phyloP scores from a whole-genome alignment of 2,113 vertebrate genomes.

The Channa maculata region DNA sequence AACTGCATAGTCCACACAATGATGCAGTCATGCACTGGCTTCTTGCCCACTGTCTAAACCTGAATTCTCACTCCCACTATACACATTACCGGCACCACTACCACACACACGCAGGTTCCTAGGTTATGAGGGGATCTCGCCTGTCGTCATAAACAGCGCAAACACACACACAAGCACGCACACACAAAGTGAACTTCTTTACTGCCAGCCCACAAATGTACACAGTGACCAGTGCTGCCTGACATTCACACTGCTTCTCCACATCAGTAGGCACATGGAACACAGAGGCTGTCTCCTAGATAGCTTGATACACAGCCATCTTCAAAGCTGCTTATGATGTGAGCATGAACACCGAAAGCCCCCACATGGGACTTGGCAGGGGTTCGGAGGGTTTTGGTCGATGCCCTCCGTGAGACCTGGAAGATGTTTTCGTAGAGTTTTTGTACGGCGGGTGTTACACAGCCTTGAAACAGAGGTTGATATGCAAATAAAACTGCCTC shows the following conservation, averaged over 20 bases:
- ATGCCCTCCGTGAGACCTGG: neutral
- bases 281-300: constrained; percentile 34
- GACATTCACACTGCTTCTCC: constrained; percentile 53
- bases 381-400: neutral
- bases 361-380: constrained; percentile 10
- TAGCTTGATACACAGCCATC: constrained; percentile 41
- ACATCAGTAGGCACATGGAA: constrained; percentile 52
- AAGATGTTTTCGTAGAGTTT: constrained; percentile 6
- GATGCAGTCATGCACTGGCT: constrained; percentile 71
- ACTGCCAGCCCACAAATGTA: constrained; percentile 22
- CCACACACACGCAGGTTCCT: constrained; percentile 39
- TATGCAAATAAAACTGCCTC: constrained; percentile 5
- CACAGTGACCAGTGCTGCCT: constrained; percentile 42
- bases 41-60: constrained; percentile 71
- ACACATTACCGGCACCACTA: constrained; percentile 43
- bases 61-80: constrained; percentile 64
- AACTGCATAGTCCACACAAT: constrained; percentile 76
- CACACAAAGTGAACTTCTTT: constrained; percentile 32
- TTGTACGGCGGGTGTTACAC: neutral
- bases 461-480: constrained; percentile 5
- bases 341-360: constrained; percentile 29
- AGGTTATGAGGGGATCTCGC: constrained; percentile 22
- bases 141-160: constrained; percentile 22
- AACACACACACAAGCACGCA: constrained; percentile 1
- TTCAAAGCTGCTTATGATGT: constrained; percentile 47